Percentiles rank a stretch among this genome's conserved stretches.
Conservation (phyloP, 2,797 vertebrate species). For the Phoxinus dragarum region DNA sequence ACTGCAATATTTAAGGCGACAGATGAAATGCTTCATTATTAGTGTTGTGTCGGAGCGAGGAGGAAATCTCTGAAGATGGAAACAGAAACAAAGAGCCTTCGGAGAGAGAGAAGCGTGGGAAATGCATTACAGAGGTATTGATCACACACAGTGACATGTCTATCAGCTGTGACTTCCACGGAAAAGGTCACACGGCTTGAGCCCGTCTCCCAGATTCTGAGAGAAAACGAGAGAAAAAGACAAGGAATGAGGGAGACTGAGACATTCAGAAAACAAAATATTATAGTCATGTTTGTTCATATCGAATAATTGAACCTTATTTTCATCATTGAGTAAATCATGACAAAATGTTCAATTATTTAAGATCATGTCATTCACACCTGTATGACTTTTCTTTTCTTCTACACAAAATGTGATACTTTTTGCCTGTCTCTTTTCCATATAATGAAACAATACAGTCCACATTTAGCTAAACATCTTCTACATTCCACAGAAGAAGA, state of each 20-base stretch:
- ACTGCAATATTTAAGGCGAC: conserved; percentile 24
- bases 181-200: conserved; percentile 58
- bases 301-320: not conserved
- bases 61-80: conserved; percentile 9
- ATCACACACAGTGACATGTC: conserved; percentile 64
- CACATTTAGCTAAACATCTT: not conserved
- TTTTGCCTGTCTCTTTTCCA: not conserved
- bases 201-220: conserved; percentile 24
- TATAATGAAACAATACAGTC: not conserved
- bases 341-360: no score
- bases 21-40: conserved; percentile 43
- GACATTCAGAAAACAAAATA: not conserved
- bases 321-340: not conserved
- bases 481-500: not conserved
- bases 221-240: conserved; percentile 21
- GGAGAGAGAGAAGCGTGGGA: conserved; percentile 45
- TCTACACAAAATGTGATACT: not conserved
- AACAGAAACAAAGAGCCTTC: not conserved
- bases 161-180: conserved; percentile 62
- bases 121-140: conserved; percentile 68
- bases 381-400: not conserved
- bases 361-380: not conserved
- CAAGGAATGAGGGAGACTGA: not conserved
- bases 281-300: not conserved
- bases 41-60: conserved; percentile 48